A percentile compares a stretch with the other conserved stretches of the same genome.
phyloP scores from a whole-genome alignment of 2,113 vertebrate species.

The Melanerpes aurifrons region DNA sequence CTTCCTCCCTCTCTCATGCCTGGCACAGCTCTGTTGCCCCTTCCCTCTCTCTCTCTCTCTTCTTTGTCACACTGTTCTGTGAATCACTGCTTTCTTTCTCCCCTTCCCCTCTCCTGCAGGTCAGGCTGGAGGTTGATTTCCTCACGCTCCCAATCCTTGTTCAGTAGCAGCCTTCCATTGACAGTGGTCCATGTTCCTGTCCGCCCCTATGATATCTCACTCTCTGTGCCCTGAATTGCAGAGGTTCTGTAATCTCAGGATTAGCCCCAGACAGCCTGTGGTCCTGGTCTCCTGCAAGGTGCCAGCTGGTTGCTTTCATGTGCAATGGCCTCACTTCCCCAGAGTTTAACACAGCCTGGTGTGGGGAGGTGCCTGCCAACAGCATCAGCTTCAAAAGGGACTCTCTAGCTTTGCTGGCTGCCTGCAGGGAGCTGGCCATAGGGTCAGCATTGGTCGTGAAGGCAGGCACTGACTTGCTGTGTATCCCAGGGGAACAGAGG shows the following conservation, averaged over 20 bases:
- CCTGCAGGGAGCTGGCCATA: background rate
- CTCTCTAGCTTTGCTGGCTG: background rate
- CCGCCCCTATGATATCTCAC: background rate
- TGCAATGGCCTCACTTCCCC: background rate
- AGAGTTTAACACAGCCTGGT: background rate
- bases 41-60: background rate
- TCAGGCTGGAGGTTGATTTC: slow-evolving; percentile 5
- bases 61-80: accelerated
- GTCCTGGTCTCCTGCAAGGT: background rate
- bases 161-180: background rate
- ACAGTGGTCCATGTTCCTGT: background rate
- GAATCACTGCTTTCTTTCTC: background rate
- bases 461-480: background rate
- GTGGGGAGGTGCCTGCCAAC: background rate
- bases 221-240: accelerated
- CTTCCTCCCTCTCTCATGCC: background rate
- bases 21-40: background rate
- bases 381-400: background rate
- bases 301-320: background rate
- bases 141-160: background rate
- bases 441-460: background rate
- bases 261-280: background rate
- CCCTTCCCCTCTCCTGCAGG: background rate
- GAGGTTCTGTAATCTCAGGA: background rate
- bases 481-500: background rate